A percentile compares a stretch with the other conserved stretches of the same genome.
Conservation (phyloP, 2,888 invertebrate species). For the Rotaria socialis region DNA sequence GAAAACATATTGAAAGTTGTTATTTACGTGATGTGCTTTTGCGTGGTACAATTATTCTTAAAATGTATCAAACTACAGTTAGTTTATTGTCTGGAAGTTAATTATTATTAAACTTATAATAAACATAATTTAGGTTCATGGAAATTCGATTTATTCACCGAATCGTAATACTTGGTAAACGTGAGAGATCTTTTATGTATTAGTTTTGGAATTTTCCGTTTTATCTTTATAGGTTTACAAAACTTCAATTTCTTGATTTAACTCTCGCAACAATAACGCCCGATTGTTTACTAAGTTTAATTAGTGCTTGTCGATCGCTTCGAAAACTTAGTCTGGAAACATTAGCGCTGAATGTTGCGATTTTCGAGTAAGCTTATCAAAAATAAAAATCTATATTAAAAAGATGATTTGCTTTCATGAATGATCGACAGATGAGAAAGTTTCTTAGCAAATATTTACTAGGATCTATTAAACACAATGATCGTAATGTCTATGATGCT, state of each 20-base stretch:
- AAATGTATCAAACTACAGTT: constrained; percentile 32
- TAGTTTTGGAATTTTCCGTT: no score
- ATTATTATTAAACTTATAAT: not conserved
- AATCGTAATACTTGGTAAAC: constrained; percentile 3
- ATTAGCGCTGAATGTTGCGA: constrained; percentile 66
- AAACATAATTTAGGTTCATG: not conserved
- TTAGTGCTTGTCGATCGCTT: constrained; percentile 69
- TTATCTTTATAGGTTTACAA: constrained; percentile 50
- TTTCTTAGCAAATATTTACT: no score
- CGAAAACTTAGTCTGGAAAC: constrained; percentile 80
- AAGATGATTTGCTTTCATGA: no score
- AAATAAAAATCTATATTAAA: no score
- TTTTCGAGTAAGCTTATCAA: constrained; percentile 62
- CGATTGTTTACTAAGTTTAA: constrained; percentile 56
- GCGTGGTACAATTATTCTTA: not conserved
- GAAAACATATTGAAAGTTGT: constrained; percentile 29
- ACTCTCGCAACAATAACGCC: constrained; percentile 72
- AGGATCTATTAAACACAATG: no score
- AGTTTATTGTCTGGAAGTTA: no score
- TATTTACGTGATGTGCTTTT: not conserved
- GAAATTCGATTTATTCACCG: not conserved
- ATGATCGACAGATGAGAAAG: no score
- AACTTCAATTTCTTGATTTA: constrained; percentile 75
- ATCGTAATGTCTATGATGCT: no score
- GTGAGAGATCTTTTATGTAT: no score